phyloP scores from a whole-genome alignment of 1,140 invertebrate genomes.

The Pachypsylla venusta region DNA sequence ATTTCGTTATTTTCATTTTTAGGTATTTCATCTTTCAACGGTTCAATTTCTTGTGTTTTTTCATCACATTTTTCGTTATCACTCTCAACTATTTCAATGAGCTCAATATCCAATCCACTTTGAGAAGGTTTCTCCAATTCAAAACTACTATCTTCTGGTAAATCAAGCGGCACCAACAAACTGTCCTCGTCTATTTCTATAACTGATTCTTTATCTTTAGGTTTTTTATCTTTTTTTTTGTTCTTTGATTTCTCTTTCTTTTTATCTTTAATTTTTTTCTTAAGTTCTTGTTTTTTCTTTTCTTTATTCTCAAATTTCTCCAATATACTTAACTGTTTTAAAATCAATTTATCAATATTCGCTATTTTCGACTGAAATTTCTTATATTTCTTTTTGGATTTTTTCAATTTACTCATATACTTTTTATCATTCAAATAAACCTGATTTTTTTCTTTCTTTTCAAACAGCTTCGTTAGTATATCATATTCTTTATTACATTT shows the following conservation, averaged over 20 bases:
- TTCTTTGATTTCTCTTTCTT: neutral
- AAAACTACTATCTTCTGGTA: neutral
- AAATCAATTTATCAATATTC: neutral
- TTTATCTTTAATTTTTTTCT: neutral
- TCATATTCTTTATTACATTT: conserved; percentile 3
- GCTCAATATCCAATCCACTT: neutral
- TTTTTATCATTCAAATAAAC: neutral
- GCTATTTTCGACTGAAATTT: neutral
- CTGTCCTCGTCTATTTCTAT: neutral
- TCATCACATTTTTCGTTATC: no score
- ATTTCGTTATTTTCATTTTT: no score
- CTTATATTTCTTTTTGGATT: conserved; percentile 2
- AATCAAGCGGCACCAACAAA: neutral
- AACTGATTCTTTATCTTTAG: neutral
- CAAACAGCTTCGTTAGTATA: neutral
- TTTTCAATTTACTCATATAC: neutral
- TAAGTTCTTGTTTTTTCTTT: neutral
- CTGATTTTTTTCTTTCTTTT: neutral
- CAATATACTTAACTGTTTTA: neutral
- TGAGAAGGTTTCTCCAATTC: conserved; percentile 1
- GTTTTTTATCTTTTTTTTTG: neutral
- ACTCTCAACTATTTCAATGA: no score
- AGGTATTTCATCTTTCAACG: no score
- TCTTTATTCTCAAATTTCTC: neutral
- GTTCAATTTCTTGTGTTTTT: no score